Evolutionary conservation across 1,140 invertebrate genomes (phyloP), one percentile per base, ranked within the genome.

Genomic region (Drosophila lacteicornis): DNA sequence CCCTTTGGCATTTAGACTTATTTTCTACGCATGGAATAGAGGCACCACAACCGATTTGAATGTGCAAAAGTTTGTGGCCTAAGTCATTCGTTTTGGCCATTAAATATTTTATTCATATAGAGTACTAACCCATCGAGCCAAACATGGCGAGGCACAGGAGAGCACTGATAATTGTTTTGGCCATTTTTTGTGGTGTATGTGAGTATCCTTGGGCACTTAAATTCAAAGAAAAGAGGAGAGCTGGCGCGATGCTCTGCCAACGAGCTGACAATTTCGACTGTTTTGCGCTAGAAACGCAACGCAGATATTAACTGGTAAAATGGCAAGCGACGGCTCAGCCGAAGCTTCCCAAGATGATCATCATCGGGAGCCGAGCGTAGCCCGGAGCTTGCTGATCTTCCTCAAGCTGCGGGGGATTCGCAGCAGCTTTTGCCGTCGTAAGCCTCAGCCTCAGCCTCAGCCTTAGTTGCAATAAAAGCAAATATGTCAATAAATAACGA

Each of bases 61-160:
- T 62, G 17, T 45, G 27, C 50, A 70, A 51, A 88, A 90, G 85
- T 88, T 87, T 53, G 77, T 75, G 58, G 47, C 62, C 55, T 56
- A 65, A 81, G 70, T 85, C 78, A 65, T 84, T 79, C 36, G 68
- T 76, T 81, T 81, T 36, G 38, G n/a, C 22, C 15, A 56, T 50
- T 51, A 55, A 69, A 49, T 49, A 33, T 30, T 51, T 17, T n/a
- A 36, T 22, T 3, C 9, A 47, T 25, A 30, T 38, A 17, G 13
- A 45, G 71, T 91, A 92, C 91, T 92, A 83, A 92, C 91, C 91
- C 75, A 92, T 68, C 7, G 91, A 91, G 84, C 91, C 83, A 79
- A 91, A 90, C 91, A 92, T 83, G 87, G 91, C 86, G 42, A 92
- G 43, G 62, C 91, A 92, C 82, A 92, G 53, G 17, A 91, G 74